A percentile compares a stretch with the other conserved stretches of the same genome.
Conservation (phyloP, 2,797 vertebrate genomes). For the Macropus fuliginosus region DNA sequence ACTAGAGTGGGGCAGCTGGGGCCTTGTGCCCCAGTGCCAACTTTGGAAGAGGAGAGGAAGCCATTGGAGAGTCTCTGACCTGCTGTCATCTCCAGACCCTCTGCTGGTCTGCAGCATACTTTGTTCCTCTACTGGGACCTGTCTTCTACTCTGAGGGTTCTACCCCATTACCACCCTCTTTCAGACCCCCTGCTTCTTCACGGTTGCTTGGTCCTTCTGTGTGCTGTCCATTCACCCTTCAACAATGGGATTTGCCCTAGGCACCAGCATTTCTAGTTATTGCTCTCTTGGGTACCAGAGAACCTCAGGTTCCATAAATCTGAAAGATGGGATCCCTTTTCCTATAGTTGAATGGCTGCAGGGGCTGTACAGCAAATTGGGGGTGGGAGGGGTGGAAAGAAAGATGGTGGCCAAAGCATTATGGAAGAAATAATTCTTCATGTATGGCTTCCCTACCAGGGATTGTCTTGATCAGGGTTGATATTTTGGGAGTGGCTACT, state of each 20-base stretch:
- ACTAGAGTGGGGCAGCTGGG: neutral
- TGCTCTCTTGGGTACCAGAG: neutral
- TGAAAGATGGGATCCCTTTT: neutral
- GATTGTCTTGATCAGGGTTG: neutral
- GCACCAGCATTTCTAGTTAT: neutral
- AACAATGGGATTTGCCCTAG: neutral
- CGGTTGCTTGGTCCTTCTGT: neutral
- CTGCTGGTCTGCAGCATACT: neutral
- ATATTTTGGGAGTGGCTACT: neutral
- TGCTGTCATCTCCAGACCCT: neutral
- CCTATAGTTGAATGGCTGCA: neutral
- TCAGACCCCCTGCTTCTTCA: neutral
- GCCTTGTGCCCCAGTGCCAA: neutral
- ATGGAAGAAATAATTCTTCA: neutral
- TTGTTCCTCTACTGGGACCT: neutral
- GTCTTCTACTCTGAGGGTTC: neutral
- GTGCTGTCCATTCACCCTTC: neutral
- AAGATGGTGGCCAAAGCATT: neutral
- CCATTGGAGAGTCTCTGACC: neutral
- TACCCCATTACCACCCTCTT: neutral
- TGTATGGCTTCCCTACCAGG: neutral
- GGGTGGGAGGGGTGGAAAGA: no score
- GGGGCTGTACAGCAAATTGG: neutral
- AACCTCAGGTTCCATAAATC: neutral
- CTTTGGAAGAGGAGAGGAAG: neutral